Base-by-base conservation (phyloP, 2,113 vertebrate species). In the Coracopsis vasa region DNA sequence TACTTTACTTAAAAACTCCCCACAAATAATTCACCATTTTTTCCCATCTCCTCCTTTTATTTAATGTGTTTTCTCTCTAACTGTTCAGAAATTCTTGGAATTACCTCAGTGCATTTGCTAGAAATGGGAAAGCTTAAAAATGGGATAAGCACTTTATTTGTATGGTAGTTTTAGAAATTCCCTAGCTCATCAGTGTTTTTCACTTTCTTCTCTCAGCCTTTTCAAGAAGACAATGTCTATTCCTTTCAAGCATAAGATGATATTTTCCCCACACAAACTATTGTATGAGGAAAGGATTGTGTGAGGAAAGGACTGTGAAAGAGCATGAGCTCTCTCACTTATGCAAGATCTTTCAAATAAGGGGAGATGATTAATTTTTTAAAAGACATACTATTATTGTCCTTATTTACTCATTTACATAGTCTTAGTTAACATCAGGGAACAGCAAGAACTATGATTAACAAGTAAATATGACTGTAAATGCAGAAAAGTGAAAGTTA, bases 1-100 rank as follows among this genome's bases (percentile, higher is more conserved):
- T 94, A 62, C 87, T 95, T 96, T 94, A 48, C 86, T 97, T 71
- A 48, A 96, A 70, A 97, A 75, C 80, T 94, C 48, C 79, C 51
- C 35, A 35, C 23, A 65, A 93, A 95, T 16, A 74, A 64, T 15
- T 5, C 9, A 37, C 21, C 8, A 11, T 47, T 50, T 58, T 61
- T 47, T 10, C 24, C 8, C 4, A 24, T 29, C 45, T 92, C 6
- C n/a, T 42, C 56, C 33, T 62, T 94, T 53, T 61, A 53, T 82
- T 51, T 83, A 73, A 84, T 42, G 8, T 37, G 8, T 47, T 91
- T 53, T 70, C 11, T 44, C 54, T 81, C 67, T n/a, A 78, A 92
- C 80, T 93, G 73, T 61, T 94, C 10, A 39, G 50, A 94, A 65
- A 71, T 69, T 71, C 19, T 77, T 71, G 78, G 72, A 62, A 41